A percentile compares a stretch with the other conserved stretches of the same genome.
phyloP scores from a whole-genome alignment of 2,113 vertebrate genomes.

The Fregata magnificens region DNA sequence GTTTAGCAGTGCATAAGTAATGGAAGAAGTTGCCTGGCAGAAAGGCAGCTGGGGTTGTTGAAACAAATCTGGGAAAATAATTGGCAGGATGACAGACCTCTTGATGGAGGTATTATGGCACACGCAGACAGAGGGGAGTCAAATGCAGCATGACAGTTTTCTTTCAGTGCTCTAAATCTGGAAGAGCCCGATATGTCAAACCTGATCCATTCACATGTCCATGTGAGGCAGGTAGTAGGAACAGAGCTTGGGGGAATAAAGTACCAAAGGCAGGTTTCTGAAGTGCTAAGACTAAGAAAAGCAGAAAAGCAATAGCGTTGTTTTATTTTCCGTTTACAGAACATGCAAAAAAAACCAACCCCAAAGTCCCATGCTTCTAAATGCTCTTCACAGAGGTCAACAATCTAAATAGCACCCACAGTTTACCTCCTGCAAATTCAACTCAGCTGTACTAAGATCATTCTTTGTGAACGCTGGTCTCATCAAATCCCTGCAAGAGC shows the following conservation, averaged over 20 bases:
- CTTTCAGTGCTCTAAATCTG: not conserved
- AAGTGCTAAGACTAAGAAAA: not conserved
- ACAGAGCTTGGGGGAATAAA: not conserved
- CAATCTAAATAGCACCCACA: not conserved
- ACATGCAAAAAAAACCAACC: not conserved
- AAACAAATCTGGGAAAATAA: not conserved
- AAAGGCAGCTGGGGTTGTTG: not conserved
- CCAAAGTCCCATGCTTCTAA: not conserved
- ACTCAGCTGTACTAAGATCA: not conserved
- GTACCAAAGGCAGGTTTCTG: not conserved
- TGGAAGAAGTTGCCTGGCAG: not conserved
- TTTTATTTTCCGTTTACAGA: not conserved
- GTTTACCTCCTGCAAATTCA: not conserved
- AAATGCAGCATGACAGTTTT: not conserved
- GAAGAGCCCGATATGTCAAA: conserved; percentile 4
- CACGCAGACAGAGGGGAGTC: not conserved
- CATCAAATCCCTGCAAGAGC: not conserved
- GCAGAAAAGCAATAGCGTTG: not conserved
- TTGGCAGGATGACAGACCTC: not conserved
- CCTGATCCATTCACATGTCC: not conserved
- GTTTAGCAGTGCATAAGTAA: not conserved
- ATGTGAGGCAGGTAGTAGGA: not conserved
- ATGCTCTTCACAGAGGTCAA: not conserved
- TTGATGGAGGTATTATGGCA: not conserved
- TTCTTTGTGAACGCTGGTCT: not conserved